Evolutionary conservation across 2,888 invertebrate genomes (phyloP).

Genomic region (Ischnus inquisitorius): DNA sequence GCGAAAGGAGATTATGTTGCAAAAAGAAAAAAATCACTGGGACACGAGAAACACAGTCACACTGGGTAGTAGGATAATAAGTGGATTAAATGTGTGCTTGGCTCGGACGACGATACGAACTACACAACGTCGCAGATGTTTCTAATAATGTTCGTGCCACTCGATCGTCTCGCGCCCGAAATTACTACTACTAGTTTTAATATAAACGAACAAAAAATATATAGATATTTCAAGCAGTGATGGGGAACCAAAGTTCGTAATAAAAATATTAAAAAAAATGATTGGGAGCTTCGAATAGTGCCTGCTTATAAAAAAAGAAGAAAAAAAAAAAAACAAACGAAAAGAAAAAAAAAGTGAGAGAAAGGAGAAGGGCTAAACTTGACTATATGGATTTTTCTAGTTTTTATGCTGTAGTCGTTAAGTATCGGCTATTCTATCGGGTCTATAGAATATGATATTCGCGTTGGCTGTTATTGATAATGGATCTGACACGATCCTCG

Average conservation of each 20-base stretch:
- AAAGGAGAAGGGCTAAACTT: conserved; percentile 49
- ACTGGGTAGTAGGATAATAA: conserved; percentile 48
- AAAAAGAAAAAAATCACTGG: neutral
- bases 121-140: conserved; percentile 52
- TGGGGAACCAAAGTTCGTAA: conserved; percentile 35
- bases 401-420: conserved; percentile 66
- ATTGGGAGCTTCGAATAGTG: conserved; percentile 84
- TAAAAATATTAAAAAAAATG: conserved; percentile 66
- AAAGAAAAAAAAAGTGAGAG: conserved; percentile 21
- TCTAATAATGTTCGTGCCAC: conserved; percentile 46
- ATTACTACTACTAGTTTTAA: conserved; percentile 51
- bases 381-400: conserved; percentile 69
- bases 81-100: conserved; percentile 47
- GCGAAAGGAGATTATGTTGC: neutral
- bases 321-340: conserved; percentile 27
- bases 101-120: conserved; percentile 25
- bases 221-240: conserved; percentile 59
- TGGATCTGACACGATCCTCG: neutral
- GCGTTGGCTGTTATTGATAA: conserved; percentile 24
- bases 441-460: conserved; percentile 30
- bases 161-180: conserved; percentile 52
- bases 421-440: conserved; percentile 49
- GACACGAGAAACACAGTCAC: conserved; percentile 8
- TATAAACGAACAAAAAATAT: conserved; percentile 53
- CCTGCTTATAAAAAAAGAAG: conserved; percentile 80